These are phyloP conservation scores for Sakesphorus luctuosus DNA, from an alignment of 2,113 vertebrate genomes.

Conservation along the genomic window DNA sequence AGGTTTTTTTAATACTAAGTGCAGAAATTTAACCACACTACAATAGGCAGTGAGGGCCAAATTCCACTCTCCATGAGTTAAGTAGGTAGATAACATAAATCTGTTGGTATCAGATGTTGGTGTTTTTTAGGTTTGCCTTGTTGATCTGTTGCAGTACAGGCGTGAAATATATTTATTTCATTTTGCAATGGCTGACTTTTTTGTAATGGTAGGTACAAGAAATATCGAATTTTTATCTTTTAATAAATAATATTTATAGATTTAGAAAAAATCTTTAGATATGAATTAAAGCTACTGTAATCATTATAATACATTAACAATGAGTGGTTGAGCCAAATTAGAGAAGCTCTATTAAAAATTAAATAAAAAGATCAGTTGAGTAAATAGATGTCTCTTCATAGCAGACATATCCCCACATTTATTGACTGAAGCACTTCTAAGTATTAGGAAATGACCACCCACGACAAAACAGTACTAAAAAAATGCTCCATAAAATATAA, in stretches of 20 bases:
- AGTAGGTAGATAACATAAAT: not conserved
- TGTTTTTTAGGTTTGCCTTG: not conserved
- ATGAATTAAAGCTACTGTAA: constrained; percentile 61
- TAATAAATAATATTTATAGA: constrained; percentile 66
- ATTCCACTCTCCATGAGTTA: not conserved
- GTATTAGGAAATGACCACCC: constrained; percentile 42
- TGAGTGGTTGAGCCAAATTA: constrained; percentile 59
- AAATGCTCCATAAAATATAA: constrained; percentile 41
- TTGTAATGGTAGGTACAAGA: not conserved
- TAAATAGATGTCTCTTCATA: constrained; percentile 53
- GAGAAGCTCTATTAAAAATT: constrained; percentile 63
- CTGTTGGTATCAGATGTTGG: not conserved
- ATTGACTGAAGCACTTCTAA: constrained; percentile 45
- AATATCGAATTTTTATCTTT: constrained; percentile 51
- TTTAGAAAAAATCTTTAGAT: constrained; percentile 57
- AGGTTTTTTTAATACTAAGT: not conserved
- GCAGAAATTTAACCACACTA: not conserved
- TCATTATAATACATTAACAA: constrained; percentile 67
- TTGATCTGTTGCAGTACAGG: not conserved
- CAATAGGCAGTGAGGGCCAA: not conserved
- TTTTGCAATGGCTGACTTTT: not conserved
- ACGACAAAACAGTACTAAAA: constrained; percentile 37
- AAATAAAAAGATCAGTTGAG: constrained; percentile 50
- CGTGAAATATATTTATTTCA: not conserved
- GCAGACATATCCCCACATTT: constrained; percentile 45